Base-by-base conservation (phyloP, 92 coral and sea anemone genomes). In the Plumapathes pennacea region DNA sequence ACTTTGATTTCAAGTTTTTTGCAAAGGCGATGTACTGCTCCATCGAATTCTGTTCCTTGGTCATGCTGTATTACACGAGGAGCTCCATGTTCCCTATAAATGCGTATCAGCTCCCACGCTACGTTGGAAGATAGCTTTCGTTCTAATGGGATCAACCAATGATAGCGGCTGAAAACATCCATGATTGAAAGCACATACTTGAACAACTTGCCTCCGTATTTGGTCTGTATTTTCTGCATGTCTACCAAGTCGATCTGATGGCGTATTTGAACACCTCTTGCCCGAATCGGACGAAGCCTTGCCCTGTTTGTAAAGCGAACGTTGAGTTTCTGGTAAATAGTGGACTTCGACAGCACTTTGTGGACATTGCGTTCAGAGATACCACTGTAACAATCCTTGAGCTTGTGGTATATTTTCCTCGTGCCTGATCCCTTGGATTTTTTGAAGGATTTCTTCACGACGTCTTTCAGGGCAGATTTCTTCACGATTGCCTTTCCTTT, bases 331-430 rank as follows among this genome's bases (percentile, higher is more conserved):
- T 41, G 40, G 18, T 43, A 53, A 43, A 43, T 26, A 2, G 54
- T 22, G 7, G 39, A 43, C 44, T 26, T 17, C 2, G 54, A 7
- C 30, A 57, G 46, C 30, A 57, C 64, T 34, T 31, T 18, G 42
- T 57, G 46, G 29, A 43, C 37, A 33, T 17, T 39, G 13, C 62
- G 47, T 38, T 55, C 47, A 17, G 62, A 55, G 25, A 55, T 38
- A 3, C 62, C 62, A 58, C 65, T 40, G 31, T 58, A 58, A 10
- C 32, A 12, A 36, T 58, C 65, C 41, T 58, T 40, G 18, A 58
- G 65, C 41, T 58, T 58, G 65, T 38, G 65, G 65, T 58, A 58
- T 22, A 58, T 25, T 58, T 40, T 58, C 33, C 65, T 20, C 27
- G 52, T n/a, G 11, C 52, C 65, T 25, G 65, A 58, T 39, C 65